Percentiles rank a stretch among this genome's conserved stretches.
Evolutionary conservation across 2,113 vertebrate species (phyloP).

Genomic region (Siniperca chuatsi): DNA sequence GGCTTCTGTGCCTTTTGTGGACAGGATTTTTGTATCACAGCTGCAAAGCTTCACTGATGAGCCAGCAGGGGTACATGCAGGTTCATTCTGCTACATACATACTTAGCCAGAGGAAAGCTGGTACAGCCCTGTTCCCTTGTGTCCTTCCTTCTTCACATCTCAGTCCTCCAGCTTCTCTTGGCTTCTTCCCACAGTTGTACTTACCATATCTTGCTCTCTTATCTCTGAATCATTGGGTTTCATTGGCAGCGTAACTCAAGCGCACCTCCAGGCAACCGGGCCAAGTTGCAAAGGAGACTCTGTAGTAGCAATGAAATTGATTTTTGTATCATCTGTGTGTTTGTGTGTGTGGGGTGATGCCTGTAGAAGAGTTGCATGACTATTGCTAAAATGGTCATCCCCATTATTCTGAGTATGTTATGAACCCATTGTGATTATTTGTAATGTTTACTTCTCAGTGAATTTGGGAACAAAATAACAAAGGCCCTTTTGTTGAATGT

Average conservation of each 20-base stretch:
- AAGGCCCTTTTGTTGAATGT: not conserved
- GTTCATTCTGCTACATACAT: not conserved
- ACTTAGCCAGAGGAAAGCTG: slow-evolving; percentile 1
- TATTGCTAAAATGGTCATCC: not conserved
- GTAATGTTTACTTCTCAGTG: slow-evolving; percentile 6
- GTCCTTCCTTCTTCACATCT: slow-evolving; percentile 11
- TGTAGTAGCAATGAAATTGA: slow-evolving; percentile 64
- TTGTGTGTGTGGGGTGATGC: not conserved
- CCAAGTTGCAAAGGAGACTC: slow-evolving; percentile 37
- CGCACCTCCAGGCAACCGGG: not conserved
- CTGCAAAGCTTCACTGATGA: not conserved
- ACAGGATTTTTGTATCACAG: not conserved
- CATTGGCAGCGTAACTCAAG: slow-evolving; percentile 60
- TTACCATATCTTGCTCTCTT: slow-evolving; percentile 23
- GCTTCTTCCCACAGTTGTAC: slow-evolving; percentile 38
- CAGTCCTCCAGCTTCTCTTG: slow-evolving; percentile 28
- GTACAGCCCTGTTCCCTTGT: not conserved
- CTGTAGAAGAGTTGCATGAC: slow-evolving; percentile 8
- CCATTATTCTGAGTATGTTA: not conserved
- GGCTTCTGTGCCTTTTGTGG: not conserved
- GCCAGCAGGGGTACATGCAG: not conserved
- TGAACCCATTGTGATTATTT: not conserved
- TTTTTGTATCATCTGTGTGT: slow-evolving; percentile 35
- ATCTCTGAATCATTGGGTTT: slow-evolving; percentile 60
- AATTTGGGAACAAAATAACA: slow-evolving; percentile 19